Percentiles rank a stretch among this genome's conserved stretches.
Conservation (phyloP, 2,113 vertebrate genomes). For the Oxyruncus cristatus region DNA sequence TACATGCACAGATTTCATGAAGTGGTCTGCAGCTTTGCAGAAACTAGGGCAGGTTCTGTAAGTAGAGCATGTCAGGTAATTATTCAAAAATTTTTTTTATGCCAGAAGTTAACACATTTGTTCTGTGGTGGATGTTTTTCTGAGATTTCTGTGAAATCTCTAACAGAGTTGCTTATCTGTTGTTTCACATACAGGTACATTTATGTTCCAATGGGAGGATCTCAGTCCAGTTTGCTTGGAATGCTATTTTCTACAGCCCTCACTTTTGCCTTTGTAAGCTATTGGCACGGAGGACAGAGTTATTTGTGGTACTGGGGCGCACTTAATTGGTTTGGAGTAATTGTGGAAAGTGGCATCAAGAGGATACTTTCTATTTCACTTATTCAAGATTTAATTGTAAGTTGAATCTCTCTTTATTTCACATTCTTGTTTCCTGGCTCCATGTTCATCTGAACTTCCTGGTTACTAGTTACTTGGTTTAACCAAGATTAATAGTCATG, state of each 20-base stretch:
- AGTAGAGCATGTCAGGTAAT: background rate
- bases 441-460: background rate
- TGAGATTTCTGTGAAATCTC: background rate
- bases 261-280: constrained; percentile 91
- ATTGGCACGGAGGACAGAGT: constrained; percentile 92
- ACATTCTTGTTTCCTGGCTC: background rate
- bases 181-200: constrained; percentile 82
- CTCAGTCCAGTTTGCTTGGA: constrained; percentile 75
- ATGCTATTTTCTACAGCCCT: constrained; percentile 84
- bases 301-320: constrained; percentile 91
- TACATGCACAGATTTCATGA: background rate
- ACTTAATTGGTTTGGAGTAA: constrained; percentile 91
- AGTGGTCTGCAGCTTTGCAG: background rate
- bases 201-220: constrained; percentile 92
- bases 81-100: background rate
- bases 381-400: constrained; percentile 79
- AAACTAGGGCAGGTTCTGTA: background rate
- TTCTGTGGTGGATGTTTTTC: background rate
- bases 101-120: background rate
- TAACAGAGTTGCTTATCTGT: constrained; percentile 2
- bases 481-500: background rate
- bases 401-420: constrained; percentile 46
- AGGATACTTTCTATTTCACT: constrained; percentile 72
- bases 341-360: constrained; percentile 79
- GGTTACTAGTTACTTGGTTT: background rate